These are phyloP conservation scores for Pantherophis guttatus DNA, from an alignment of 2,113 vertebrate genomes.

Conservation along the genomic window DNA sequence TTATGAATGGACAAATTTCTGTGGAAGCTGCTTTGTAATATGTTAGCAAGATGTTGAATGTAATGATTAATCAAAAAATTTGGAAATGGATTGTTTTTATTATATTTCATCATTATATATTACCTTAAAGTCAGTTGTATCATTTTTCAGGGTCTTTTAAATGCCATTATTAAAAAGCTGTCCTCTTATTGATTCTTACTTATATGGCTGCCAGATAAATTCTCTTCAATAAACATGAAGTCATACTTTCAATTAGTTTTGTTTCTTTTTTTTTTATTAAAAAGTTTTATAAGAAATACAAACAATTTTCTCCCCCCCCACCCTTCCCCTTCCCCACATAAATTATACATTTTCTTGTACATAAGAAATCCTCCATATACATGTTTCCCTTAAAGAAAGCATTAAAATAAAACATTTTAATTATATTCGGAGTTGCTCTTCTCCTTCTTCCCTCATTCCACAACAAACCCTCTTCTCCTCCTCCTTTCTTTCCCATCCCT, in stretches of 20 bases:
- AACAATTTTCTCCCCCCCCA: no score
- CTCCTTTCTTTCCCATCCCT: no score
- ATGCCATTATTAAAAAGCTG: not conserved
- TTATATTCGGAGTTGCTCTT: no score
- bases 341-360: no score
- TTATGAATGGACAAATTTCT: not conserved
- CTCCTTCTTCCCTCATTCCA: no score
- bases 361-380: no score
- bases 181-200: not conserved
- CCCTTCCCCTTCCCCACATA: no score
- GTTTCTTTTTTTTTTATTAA: not conserved
- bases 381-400: no score
- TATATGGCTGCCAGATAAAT: not conserved
- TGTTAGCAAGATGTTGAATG: not conserved
- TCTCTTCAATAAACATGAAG: not conserved
- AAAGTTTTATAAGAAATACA: no score
- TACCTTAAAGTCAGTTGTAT: not conserved
- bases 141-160: not conserved
- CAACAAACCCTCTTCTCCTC: no score
- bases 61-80: not conserved
- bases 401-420: no score
- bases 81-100: not conserved
- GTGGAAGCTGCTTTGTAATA: not conserved
- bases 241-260: not conserved
- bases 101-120: not conserved